Evolutionary conservation across 2,888 invertebrate species (phyloP).

Genomic region (Acleris holmiana): DNA sequence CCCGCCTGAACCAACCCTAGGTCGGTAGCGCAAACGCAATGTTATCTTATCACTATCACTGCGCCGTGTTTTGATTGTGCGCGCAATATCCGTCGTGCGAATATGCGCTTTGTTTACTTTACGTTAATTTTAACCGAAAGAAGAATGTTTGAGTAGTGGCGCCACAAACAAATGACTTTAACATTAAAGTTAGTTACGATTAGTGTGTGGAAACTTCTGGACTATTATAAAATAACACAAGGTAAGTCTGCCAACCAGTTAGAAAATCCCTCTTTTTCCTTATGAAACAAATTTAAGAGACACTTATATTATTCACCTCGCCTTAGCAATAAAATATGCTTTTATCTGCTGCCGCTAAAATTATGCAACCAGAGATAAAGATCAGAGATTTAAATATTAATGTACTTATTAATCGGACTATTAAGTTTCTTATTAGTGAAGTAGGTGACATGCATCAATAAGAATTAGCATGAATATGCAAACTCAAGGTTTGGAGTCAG

Average conservation of each 20-base stretch:
- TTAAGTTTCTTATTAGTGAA: not conserved
- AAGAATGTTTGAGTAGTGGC: slow-evolving; percentile 6
- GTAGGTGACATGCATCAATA: slow-evolving; percentile 8
- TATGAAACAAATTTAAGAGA: slow-evolving; percentile 21
- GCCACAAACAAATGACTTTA: not conserved
- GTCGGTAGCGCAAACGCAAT: slow-evolving; percentile 65
- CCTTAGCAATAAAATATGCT: slow-evolving; percentile 28
- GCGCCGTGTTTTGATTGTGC: slow-evolving; percentile 61
- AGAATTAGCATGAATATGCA: not conserved
- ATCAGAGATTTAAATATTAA: slow-evolving; percentile 9
- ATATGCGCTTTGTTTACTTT: slow-evolving; percentile 47
- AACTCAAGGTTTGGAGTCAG: not conserved
- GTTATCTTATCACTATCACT: slow-evolving; percentile 62
- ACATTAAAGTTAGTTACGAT: not conserved
- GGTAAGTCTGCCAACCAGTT: not conserved
- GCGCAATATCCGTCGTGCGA: slow-evolving; percentile 65
- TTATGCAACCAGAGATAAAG: slow-evolving; percentile 22
- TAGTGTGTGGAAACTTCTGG: not conserved
- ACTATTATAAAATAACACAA: not conserved
- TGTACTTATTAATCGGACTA: slow-evolving; percentile 11
- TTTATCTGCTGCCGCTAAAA: slow-evolving; percentile 29
- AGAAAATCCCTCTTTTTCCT: slow-evolving; percentile 23
- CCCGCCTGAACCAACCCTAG: slow-evolving; percentile 69
- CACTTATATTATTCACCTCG: slow-evolving; percentile 21
- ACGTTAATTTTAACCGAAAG: slow-evolving; percentile 18